Percentiles rank a stretch among this genome's conserved stretches.
phyloP scores from a whole-genome alignment of 2,113 vertebrate genomes.

The Machaerirhynchus nigripectus region DNA sequence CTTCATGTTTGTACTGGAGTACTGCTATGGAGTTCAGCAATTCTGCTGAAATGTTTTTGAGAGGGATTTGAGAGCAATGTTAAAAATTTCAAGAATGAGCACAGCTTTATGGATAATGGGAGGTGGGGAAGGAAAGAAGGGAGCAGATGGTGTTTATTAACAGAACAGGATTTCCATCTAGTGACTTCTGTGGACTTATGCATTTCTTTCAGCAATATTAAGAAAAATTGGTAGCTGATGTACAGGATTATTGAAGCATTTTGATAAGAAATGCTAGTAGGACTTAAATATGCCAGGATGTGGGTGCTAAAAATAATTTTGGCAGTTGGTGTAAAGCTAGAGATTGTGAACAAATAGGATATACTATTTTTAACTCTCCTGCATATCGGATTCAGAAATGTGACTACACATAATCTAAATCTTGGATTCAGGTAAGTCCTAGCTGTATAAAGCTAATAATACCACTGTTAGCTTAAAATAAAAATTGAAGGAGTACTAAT shows the following conservation, averaged over 20 bases:
- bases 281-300: not conserved
- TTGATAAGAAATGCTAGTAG: not conserved
- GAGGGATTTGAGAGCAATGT: not conserved
- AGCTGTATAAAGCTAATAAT: not conserved
- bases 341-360: constrained; percentile 6
- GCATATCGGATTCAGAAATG: not conserved
- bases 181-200: not conserved
- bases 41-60: not conserved
- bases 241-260: not conserved
- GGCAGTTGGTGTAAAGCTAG: not conserved
- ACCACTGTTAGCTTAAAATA: not conserved
- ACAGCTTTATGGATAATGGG: not conserved
- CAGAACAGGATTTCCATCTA: not conserved
- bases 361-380: constrained; percentile 5
- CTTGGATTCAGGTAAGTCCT: not conserved
- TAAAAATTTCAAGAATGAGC: not conserved
- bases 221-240: not conserved
- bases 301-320: constrained; percentile 29
- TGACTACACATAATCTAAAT: not conserved
- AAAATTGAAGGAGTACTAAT: not conserved
- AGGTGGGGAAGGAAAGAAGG: not conserved
- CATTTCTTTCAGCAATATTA: not conserved
- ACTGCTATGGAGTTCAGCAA: not conserved
- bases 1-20: not conserved
- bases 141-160: constrained; percentile 5